These are phyloP conservation scores for Alfaro cultratus DNA, from an alignment of 2,797 vertebrate genomes.

Conservation along the genomic window DNA sequence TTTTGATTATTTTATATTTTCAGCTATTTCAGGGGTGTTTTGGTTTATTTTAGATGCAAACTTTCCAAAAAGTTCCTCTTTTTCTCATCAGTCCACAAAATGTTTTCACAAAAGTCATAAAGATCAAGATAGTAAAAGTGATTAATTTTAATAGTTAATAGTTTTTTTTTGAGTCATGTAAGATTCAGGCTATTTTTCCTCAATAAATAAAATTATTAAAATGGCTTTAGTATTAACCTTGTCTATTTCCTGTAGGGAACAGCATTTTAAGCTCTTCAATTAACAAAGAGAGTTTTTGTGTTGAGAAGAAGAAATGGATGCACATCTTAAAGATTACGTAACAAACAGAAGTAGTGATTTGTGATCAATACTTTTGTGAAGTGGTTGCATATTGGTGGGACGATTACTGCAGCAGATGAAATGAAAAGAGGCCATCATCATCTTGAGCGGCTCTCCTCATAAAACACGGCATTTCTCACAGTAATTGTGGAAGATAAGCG, in stretches of 20 bases:
- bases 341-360: slow-evolving; percentile 54
- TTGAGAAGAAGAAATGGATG: slow-evolving; percentile 36
- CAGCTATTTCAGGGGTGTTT: background rate
- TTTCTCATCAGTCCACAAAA: background rate
- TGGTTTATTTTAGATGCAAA: background rate
- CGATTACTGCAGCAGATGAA: slow-evolving; percentile 39
- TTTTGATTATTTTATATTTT: background rate
- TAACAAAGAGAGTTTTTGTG: slow-evolving; percentile 53
- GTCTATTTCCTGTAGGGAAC: background rate
- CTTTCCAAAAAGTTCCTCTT: background rate
- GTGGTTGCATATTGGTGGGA: slow-evolving; percentile 33
- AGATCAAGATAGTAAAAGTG: background rate
- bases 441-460: slow-evolving; percentile 20
- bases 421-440: slow-evolving; percentile 45
- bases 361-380: slow-evolving; percentile 54
- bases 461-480: slow-evolving; percentile 33
- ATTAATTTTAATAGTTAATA: too few species aligned
- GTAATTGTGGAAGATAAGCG: slow-evolving; percentile 49
- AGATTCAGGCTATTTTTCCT: background rate
- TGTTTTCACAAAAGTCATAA: background rate
- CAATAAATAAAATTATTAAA: background rate
- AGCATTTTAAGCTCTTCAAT: background rate
- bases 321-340: slow-evolving; percentile 47
- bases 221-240: background rate
- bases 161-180: background rate